Conservation (phyloP, 2,113 vertebrate genomes). For the Eurystomus gularis region DNA sequence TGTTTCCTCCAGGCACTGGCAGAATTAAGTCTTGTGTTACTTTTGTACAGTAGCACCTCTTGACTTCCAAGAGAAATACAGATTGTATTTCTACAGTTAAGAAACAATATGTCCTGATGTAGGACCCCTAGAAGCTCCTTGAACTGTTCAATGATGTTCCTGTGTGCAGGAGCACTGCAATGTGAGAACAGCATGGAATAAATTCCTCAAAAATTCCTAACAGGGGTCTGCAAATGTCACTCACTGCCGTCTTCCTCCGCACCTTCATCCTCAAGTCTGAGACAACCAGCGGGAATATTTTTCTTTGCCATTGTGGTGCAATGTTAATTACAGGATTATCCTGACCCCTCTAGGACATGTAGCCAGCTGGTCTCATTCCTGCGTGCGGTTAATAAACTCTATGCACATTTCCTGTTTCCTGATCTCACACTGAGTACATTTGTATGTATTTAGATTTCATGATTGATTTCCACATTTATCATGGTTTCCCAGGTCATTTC, state of each 20-base stretch:
- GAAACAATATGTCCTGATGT: background rate
- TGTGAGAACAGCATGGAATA: background rate
- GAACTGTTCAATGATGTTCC: rapidly evolving
- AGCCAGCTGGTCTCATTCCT: background rate
- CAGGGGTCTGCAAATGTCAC: background rate
- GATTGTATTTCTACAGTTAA: background rate
- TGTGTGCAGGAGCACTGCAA: background rate
- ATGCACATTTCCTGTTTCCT: conserved; percentile 57
- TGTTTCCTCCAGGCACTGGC: background rate
- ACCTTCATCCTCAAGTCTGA: background rate
- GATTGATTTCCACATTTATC: conserved; percentile 52
- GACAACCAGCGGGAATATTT: background rate
- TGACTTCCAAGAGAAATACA: background rate
- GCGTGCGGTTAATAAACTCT: background rate
- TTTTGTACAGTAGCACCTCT: background rate
- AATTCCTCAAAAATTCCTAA: background rate
- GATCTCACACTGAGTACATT: conserved; percentile 37
- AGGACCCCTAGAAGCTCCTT: background rate
- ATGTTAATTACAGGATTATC: conserved; percentile 18
- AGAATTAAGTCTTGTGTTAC: background rate
- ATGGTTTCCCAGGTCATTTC: conserved; percentile 29
- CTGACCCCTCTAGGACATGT: background rate
- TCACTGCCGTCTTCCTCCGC: background rate
- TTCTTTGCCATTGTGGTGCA: background rate
- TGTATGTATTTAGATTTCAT: background rate